A percentile compares a stretch with the other conserved stretches of the same genome.
Evolutionary conservation across 2,113 vertebrate genomes (phyloP).

Genomic region (Ageneiosus marmoratus): DNA sequence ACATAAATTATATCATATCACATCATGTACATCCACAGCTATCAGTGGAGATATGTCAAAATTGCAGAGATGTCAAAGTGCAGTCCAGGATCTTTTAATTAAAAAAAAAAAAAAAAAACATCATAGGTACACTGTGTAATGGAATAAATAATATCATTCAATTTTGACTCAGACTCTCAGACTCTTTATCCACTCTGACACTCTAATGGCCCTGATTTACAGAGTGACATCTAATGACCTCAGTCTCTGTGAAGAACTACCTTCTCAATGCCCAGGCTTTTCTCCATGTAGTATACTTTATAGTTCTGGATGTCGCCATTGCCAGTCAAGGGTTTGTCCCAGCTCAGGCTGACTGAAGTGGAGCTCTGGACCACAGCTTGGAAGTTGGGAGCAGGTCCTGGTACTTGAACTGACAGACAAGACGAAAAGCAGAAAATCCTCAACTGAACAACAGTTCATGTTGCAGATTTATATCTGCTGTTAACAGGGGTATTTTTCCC

Average conservation of each 20-base stretch:
- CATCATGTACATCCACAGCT: no score
- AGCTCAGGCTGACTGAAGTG: conserved; percentile 80
- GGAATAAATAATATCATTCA: not conserved
- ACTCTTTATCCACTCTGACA: not conserved
- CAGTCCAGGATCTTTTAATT: not conserved
- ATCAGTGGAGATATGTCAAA: no score
- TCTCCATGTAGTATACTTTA: conserved; percentile 93
- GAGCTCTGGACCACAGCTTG: conserved; percentile 78
- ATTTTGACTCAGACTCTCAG: not conserved
- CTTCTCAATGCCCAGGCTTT: conserved; percentile 84
- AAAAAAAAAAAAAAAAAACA: no score
- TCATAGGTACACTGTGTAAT: not conserved
- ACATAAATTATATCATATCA: no score
- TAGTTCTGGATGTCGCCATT: conserved; percentile 94
- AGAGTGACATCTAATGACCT: not conserved
- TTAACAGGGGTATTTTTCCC: not conserved
- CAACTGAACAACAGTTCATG: no score
- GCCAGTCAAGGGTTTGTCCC: conserved; percentile 89
- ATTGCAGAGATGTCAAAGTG: not conserved
- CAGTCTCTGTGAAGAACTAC: conserved; percentile 63
- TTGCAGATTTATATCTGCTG: not conserved
- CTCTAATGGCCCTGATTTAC: not conserved
- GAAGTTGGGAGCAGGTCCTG: conserved; percentile 91
- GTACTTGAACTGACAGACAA: conserved; percentile 84
- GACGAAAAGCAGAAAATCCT: not conserved